Evolutionary conservation across 1,140 invertebrate species (phyloP).

Genomic region (Gryon sp.): DNA sequence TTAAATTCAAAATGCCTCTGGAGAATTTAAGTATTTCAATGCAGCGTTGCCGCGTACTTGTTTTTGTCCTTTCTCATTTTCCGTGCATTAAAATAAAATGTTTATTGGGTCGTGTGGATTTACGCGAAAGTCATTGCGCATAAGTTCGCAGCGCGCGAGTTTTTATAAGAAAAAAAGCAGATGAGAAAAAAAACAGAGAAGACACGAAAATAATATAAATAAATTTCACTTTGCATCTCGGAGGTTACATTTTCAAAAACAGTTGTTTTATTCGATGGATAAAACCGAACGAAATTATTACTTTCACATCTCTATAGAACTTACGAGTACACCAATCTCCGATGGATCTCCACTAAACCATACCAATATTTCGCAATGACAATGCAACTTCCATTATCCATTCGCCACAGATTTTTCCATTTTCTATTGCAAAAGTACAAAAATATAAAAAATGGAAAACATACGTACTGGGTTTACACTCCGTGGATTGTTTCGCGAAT

Average conservation of each 20-base stretch:
- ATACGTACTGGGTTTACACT: neutral
- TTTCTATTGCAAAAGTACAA: neutral
- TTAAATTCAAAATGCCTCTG: too few species aligned
- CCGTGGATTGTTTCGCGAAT: conserved; percentile 2
- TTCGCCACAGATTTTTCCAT: conserved; percentile 21
- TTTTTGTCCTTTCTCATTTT: conserved; percentile 1
- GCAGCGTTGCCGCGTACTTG: too few species aligned
- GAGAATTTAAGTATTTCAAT: too few species aligned
- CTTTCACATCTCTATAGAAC: neutral
- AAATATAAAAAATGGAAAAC: neutral
- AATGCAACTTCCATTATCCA: conserved; percentile 60
- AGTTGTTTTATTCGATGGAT: conserved; percentile 25
- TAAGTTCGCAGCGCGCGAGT: neutral
- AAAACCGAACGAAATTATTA: conserved; percentile 13
- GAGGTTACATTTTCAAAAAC: conserved; percentile 25
- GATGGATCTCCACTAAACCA: conserved; percentile 76
- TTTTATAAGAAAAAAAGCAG: neutral
- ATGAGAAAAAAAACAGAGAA: neutral
- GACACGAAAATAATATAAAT: too few species aligned
- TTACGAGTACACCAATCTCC: conserved; percentile 65
- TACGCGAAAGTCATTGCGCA: neutral
- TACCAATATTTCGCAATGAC: conserved; percentile 59
- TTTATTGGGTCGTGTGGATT: conserved; percentile 9
- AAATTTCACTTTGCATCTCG: conserved; percentile 34
- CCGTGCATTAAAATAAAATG: conserved; percentile 5